A percentile compares a stretch with the other conserved stretches of the same genome.
phyloP scores from a whole-genome alignment of 2,113 vertebrate genomes.

The Thalassarche chlororhynchos region DNA sequence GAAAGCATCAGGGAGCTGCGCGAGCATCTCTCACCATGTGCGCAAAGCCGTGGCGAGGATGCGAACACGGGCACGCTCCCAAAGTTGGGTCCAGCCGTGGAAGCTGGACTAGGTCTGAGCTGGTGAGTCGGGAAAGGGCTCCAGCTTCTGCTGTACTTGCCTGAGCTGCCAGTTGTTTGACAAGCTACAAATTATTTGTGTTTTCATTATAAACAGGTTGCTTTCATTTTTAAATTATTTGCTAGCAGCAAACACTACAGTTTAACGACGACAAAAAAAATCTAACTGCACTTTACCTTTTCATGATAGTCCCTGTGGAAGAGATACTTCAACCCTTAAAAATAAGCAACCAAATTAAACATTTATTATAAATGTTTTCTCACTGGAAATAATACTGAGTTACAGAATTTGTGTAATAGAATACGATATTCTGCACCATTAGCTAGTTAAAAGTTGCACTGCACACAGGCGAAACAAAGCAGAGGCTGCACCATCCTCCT shows the following conservation, averaged over 20 bases:
- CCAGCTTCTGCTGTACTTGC: neutral
- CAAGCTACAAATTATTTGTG: neutral
- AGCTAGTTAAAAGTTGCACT: neutral
- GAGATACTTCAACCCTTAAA: neutral
- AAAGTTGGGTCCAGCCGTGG: neutral
- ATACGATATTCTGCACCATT: neutral
- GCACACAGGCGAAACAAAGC: neutral
- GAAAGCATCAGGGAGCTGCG: neutral
- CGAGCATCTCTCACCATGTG: rapidly evolving
- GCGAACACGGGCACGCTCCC: rapidly evolving
- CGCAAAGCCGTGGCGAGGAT: neutral
- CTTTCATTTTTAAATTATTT: neutral
- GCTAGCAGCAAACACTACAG: neutral
- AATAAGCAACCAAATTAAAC: neutral
- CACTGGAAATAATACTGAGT: neutral
- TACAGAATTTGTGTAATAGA: neutral
- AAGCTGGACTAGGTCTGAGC: neutral
- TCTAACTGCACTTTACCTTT: neutral
- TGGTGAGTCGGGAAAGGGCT: neutral
- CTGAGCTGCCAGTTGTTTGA: neutral
- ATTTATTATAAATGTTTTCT: neutral
- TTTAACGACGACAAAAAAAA: neutral
- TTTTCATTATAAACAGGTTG: neutral
- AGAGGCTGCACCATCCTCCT: neutral
- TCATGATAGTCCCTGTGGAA: neutral